These are phyloP conservation scores for Cladopsammia gracilis DNA, from an alignment of 64 coral and sea anemone genomes.

Conservation along the genomic window DNA sequence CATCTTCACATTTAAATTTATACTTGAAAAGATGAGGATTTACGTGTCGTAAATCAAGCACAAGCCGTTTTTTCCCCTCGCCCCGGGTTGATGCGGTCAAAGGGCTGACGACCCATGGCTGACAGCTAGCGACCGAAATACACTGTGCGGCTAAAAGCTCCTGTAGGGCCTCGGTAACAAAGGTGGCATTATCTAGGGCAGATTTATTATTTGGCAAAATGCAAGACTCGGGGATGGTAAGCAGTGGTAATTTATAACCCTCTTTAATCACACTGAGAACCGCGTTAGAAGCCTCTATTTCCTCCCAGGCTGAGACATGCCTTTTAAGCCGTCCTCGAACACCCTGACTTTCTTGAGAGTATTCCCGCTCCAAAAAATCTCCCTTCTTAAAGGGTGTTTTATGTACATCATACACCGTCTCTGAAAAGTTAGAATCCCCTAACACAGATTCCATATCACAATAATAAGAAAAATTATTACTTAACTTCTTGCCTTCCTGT, in stretches of 20 bases:
- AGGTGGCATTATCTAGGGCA: conserved; percentile 27
- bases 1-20: conserved; percentile 54
- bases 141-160: conserved; percentile 6
- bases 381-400: background rate
- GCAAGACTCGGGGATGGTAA: conserved; percentile 30
- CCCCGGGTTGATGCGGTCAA: conserved; percentile 3
- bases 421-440: no score
- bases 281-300: background rate
- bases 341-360: background rate
- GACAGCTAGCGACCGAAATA: background rate
- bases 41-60: conserved; percentile 51
- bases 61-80: conserved; percentile 48
- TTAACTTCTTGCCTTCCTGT: background rate
- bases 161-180: conserved; percentile 13
- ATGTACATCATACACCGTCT: background rate
- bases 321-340: background rate
- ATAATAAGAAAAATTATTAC: no score
- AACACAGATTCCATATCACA: no score
- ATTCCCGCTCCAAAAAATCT: conserved; percentile 28
- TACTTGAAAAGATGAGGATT: conserved; percentile 50
- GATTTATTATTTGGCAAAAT: conserved; percentile 41
- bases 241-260: conserved; percentile 60
- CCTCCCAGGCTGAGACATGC: background rate
- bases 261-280: conserved; percentile 43
- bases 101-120: conserved; percentile 36